Conservation (phyloP, 2,113 vertebrate genomes). For the Sander lucioperca region DNA sequence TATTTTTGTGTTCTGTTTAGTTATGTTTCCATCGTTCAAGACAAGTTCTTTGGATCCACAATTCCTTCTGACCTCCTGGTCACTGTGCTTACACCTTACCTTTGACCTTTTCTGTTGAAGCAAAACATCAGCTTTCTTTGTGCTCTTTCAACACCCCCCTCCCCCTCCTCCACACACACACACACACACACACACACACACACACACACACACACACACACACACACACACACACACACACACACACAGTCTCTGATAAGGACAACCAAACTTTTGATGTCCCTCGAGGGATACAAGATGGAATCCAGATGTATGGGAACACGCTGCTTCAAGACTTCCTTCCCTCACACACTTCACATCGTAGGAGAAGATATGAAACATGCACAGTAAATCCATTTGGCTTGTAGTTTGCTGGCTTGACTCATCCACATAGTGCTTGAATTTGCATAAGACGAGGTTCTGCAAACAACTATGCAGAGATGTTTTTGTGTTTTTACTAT, state of each 20-base stretch:
- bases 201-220: no score
- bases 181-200: no score
- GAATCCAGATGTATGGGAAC: conserved; percentile 77
- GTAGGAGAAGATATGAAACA: conserved; percentile 64
- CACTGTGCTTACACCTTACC: conserved; percentile 39
- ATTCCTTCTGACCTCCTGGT: conserved; percentile 32
- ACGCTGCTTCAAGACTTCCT: conserved; percentile 47
- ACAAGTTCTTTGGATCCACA: not conserved
- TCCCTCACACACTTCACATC: conserved; percentile 50
- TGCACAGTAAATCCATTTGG: conserved; percentile 42
- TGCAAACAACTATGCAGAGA: conserved; percentile 24
- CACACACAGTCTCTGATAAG: conserved; percentile 38
- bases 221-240: conserved; percentile 16
- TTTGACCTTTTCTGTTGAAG: conserved; percentile 48
- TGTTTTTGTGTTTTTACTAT: not conserved
- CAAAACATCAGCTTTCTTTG: conserved; percentile 36
- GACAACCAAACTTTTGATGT: conserved; percentile 65
- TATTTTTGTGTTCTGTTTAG: not conserved
- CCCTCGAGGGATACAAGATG: conserved; percentile 65
- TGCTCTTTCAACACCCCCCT: conserved; percentile 3
- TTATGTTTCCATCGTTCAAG: conserved; percentile 17
- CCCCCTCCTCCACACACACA: no score
- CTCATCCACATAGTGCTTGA: conserved; percentile 34
- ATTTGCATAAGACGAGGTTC: conserved; percentile 41
- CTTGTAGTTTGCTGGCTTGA: conserved; percentile 54